phyloP scores from a whole-genome alignment of 2,797 vertebrate genomes.

The Sebastes kiyomatsui region DNA sequence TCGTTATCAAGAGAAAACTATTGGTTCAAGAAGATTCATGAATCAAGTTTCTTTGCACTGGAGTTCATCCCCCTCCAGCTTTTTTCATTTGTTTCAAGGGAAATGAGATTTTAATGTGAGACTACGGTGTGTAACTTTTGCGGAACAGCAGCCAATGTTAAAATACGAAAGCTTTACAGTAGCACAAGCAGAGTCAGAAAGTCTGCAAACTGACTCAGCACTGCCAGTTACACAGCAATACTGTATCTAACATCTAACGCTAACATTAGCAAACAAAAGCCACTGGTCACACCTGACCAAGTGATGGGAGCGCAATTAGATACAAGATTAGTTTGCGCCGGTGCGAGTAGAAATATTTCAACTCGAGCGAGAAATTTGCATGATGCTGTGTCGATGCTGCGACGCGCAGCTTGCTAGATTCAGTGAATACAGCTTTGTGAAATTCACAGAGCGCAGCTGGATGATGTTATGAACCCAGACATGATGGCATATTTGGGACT shows the following conservation, averaged over 20 bases:
- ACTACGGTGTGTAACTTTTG: not conserved
- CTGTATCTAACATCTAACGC: not conserved
- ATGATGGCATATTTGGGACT: too few species aligned
- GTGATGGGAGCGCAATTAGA: too few species aligned
- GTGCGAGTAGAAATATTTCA: too few species aligned
- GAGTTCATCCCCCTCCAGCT: not conserved
- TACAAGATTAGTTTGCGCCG: too few species aligned
- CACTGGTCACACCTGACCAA: too few species aligned
- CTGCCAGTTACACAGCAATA: not conserved
- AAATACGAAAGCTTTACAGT: not conserved
- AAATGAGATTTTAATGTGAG: not conserved
- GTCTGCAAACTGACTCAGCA: not conserved
- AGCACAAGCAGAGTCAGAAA: not conserved
- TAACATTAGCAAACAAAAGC: not conserved
- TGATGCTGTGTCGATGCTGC: too few species aligned
- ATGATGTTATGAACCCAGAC: too few species aligned
- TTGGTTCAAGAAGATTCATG: not conserved
- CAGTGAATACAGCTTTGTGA: too few species aligned
- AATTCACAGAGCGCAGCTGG: too few species aligned
- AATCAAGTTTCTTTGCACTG: too few species aligned
- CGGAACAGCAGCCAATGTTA: not conserved
- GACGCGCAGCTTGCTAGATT: too few species aligned
- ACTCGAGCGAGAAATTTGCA: too few species aligned
- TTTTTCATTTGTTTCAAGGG: not conserved
- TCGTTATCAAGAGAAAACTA: not conserved